These are phyloP conservation scores for Plestiodon gilberti DNA, from an alignment of 2,113 vertebrate genomes.

Conservation along the genomic window DNA sequence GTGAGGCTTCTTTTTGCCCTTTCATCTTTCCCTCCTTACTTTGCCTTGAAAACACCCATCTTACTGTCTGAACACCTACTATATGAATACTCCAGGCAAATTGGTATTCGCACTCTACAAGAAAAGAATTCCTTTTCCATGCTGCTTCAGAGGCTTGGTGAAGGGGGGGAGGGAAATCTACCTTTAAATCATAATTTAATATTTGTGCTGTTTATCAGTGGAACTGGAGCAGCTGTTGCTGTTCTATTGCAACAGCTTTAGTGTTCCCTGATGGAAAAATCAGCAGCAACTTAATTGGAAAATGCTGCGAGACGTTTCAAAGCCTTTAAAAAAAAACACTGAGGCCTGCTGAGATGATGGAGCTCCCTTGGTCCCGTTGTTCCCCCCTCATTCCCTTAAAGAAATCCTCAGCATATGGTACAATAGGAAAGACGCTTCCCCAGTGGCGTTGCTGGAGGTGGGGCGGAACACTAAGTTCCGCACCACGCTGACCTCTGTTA, in stretches of 20 bases:
- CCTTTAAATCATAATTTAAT: conserved; percentile 10
- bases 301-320: background rate
- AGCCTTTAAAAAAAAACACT: background rate
- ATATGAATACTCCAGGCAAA: background rate
- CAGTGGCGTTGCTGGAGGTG: too few species aligned
- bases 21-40: background rate
- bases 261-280: conserved; percentile 10
- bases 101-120: background rate
- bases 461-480: too few species aligned
- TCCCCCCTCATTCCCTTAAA: too few species aligned
- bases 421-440: too few species aligned
- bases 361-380: too few species aligned
- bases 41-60: conserved; percentile 2
- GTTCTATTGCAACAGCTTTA: background rate
- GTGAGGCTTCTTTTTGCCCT: background rate
- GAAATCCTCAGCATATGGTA: too few species aligned
- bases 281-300: conserved; percentile 13
- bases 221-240: conserved; percentile 36
- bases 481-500: too few species aligned
- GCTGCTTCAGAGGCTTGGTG: conserved; percentile 35
- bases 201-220: conserved; percentile 24
- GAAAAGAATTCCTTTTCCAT: conserved; percentile 32
- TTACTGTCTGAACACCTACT: background rate
- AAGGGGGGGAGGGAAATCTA: conserved; percentile 44
- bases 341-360: background rate